Percentiles rank a stretch among this genome's conserved stretches.
These are phyloP conservation scores for Thereva unica DNA, from an alignment of 2,888 invertebrate species.

Conservation along the genomic window DNA sequence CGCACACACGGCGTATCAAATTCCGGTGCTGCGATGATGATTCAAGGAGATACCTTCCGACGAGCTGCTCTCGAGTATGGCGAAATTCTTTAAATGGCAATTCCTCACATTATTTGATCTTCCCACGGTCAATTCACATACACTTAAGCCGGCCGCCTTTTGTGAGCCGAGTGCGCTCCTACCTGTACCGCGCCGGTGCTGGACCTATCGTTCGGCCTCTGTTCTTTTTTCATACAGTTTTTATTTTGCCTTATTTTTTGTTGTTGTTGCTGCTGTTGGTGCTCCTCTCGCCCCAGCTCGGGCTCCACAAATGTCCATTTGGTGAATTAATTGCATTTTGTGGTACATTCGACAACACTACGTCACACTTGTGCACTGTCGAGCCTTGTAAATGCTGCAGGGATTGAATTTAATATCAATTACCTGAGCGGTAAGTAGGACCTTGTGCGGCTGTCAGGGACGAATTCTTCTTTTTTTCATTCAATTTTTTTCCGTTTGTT, in stretches of 20 bases:
- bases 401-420: conserved; percentile 25
- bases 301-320: conserved; percentile 37
- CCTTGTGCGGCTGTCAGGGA: too few species aligned
- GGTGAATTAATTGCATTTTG: conserved; percentile 43
- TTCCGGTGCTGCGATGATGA: conserved; percentile 40
- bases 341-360: conserved; percentile 39
- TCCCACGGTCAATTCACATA: conserved; percentile 43
- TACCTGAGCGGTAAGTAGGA: background rate
- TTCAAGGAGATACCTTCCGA: conserved; percentile 42
- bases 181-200: conserved; percentile 13
- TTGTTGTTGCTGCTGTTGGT: conserved; percentile 8
- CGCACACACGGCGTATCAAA: conserved; percentile 28
- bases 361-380: conserved; percentile 24
- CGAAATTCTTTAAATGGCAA: conserved; percentile 45
- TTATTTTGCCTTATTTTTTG: too few species aligned
- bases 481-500: too few species aligned
- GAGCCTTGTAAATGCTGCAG: background rate
- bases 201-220: background rate
- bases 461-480: too few species aligned
- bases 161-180: conserved; percentile 24
- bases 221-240: too few species aligned
- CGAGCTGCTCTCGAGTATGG: conserved; percentile 38
- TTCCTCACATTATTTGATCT: conserved; percentile 44
- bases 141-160: conserved; percentile 28
- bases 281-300: conserved; percentile 10